Conservation (phyloP, 2,888 invertebrate species). For the Meganola albula region DNA sequence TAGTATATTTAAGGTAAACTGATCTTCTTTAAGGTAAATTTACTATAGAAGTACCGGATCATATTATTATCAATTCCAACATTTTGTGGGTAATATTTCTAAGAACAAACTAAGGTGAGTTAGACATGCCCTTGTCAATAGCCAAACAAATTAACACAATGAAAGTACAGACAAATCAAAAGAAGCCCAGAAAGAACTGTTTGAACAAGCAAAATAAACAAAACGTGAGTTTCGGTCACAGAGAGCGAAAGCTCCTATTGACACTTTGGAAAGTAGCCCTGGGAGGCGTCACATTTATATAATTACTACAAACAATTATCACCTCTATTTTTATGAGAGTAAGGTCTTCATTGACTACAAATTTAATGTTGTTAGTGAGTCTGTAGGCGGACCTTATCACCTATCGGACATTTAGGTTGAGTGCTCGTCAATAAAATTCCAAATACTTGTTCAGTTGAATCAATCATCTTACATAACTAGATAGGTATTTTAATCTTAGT, state of each 20-base stretch:
- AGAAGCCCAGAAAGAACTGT: conserved; percentile 46
- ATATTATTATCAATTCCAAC: too few species aligned
- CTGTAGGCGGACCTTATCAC: conserved; percentile 56
- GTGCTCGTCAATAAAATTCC: conserved; percentile 36
- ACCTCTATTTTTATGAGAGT: conserved; percentile 28
- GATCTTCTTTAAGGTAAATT: too few species aligned
- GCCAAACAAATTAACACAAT: conserved; percentile 38
- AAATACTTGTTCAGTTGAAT: conserved; percentile 25
- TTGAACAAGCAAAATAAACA: conserved; percentile 65
- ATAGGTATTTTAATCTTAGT: too few species aligned
- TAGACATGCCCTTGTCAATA: conserved; percentile 21
- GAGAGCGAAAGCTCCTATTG: conserved; percentile 76
- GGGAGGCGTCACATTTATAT: conserved; percentile 33
- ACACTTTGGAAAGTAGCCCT: conserved; percentile 70
- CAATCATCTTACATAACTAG: conserved; percentile 24
- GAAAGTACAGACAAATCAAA: conserved; percentile 42
- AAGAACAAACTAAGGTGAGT: conserved; percentile 10
- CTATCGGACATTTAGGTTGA: conserved; percentile 64
- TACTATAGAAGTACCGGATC: too few species aligned
- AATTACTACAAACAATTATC: conserved; percentile 25
- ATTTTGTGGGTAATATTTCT: not conserved
- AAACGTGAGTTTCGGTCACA: conserved; percentile 57
- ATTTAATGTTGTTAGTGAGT: conserved; percentile 23
- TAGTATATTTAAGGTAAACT: too few species aligned
- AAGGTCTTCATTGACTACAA: conserved; percentile 21